Percentiles rank a stretch among this genome's conserved stretches.
Conservation (phyloP, 2,797 vertebrate genomes). For the Phyllotis vaccarum region DNA sequence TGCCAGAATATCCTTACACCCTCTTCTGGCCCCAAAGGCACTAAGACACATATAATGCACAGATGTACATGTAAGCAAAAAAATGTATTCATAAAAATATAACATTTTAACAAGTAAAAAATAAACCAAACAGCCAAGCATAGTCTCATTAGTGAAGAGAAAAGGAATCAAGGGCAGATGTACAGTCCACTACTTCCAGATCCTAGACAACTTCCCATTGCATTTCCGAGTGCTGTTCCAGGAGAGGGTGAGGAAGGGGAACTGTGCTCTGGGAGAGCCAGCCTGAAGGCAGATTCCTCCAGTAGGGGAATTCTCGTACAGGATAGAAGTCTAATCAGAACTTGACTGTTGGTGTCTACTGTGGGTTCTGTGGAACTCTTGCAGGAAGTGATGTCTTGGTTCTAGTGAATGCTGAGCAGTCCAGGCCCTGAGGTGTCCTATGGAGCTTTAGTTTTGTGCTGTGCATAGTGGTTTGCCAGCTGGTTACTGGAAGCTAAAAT, state of each 20-base stretch:
- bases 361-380: background rate
- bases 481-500: slow-evolving; percentile 1
- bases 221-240: background rate
- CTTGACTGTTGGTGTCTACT: background rate
- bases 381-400: background rate
- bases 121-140: background rate
- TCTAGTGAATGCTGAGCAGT: background rate
- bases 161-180: background rate
- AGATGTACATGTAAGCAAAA: background rate
- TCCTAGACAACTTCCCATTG: background rate
- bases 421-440: background rate
- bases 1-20: background rate
- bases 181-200: background rate
- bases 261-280: background rate
- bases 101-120: background rate
- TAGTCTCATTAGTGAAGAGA: background rate
- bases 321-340: background rate
- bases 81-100: background rate
- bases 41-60: background rate
- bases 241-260: background rate
- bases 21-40: background rate
- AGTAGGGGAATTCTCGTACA: no score
- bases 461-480: background rate
- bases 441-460: background rate
- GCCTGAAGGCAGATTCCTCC: background rate